phyloP scores from a whole-genome alignment of 2,888 invertebrate species.

The Sussaba pulchella region DNA sequence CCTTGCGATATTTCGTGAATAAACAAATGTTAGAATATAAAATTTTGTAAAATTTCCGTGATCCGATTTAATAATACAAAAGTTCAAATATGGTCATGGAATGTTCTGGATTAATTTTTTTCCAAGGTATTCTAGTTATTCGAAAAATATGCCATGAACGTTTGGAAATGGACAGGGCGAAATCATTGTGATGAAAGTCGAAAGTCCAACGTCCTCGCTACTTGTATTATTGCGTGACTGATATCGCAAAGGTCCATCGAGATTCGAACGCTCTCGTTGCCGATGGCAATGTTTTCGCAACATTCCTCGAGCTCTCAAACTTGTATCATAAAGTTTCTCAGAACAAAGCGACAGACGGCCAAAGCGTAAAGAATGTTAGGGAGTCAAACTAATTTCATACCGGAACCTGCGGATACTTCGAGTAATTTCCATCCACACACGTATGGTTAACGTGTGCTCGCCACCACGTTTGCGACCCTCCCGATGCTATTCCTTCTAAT shows the following conservation, averaged over 20 bases:
- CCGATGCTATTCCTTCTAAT: not conserved
- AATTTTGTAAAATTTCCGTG: too few relatives aligned
- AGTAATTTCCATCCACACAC: not conserved
- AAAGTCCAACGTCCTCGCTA: not conserved
- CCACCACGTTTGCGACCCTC: conserved; percentile 1
- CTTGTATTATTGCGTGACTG: not conserved
- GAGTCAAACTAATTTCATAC: not conserved
- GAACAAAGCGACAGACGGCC: conserved; percentile 72
- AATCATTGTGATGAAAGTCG: not conserved
- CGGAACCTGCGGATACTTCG: not conserved
- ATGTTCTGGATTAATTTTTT: too few relatives aligned
- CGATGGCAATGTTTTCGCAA: conserved; percentile 4
- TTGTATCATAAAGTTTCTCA: conserved; percentile 63
- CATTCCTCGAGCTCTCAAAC: not conserved
- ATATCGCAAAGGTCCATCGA: conserved; percentile 4
- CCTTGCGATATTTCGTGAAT: too few relatives aligned
- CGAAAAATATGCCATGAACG: too few relatives aligned
- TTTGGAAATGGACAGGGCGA: too few relatives aligned
- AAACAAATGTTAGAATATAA: not conserved
- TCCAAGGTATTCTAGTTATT: too few relatives aligned
- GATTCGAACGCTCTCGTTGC: conserved; percentile 4
- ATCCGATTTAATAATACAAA: too few relatives aligned
- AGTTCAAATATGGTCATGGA: too few relatives aligned
- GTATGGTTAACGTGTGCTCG: not conserved
- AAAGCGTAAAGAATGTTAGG: conserved; percentile 13